phyloP scores from a whole-genome alignment of 2,113 vertebrate genomes.

The Ameiurus melas region DNA sequence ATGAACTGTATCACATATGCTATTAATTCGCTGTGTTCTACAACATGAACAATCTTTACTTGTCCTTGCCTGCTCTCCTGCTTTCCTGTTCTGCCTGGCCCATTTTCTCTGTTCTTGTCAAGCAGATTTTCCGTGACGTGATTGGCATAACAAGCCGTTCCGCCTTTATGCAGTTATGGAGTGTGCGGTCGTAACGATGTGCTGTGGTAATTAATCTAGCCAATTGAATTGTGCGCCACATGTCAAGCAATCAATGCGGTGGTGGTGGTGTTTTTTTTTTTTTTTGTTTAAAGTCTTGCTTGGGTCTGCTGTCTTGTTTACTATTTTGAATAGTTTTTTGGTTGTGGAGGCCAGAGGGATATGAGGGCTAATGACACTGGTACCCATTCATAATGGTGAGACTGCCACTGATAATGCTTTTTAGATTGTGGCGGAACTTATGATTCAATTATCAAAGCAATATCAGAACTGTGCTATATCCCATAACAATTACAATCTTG shows the following conservation, averaged over 20 bases:
- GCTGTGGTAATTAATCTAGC: conserved; percentile 27
- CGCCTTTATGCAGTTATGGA: background rate
- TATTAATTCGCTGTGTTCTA: conserved; percentile 52
- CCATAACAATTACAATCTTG: conserved; percentile 40
- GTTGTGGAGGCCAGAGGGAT: background rate
- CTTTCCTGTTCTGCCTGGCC: conserved; percentile 17
- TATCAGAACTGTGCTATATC: conserved; percentile 37
- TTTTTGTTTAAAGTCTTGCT: conserved; percentile 15
- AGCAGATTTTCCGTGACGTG: conserved; percentile 7
- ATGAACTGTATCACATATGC: conserved; percentile 33
- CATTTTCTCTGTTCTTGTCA: conserved; percentile 26
- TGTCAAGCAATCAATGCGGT: conserved; percentile 39
- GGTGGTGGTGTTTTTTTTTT: background rate
- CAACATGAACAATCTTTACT: conserved; percentile 49
- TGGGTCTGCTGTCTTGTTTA: conserved; percentile 26
- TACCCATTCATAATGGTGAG: background rate
- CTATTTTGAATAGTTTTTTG: conserved; percentile 6
- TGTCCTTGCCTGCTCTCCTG: conserved; percentile 23
- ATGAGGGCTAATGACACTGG: conserved; percentile 29
- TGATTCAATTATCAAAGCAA: conserved; percentile 50
- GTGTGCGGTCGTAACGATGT: conserved; percentile 13
- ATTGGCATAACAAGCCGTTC: conserved; percentile 25
- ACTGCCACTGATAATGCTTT: conserved; percentile 34
- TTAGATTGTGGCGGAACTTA: conserved; percentile 39
- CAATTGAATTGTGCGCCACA: conserved; percentile 32